Percentiles rank a stretch among this genome's conserved stretches.
phyloP scores from a whole-genome alignment of 2,888 invertebrate species.

The Uloborus plumipes region DNA sequence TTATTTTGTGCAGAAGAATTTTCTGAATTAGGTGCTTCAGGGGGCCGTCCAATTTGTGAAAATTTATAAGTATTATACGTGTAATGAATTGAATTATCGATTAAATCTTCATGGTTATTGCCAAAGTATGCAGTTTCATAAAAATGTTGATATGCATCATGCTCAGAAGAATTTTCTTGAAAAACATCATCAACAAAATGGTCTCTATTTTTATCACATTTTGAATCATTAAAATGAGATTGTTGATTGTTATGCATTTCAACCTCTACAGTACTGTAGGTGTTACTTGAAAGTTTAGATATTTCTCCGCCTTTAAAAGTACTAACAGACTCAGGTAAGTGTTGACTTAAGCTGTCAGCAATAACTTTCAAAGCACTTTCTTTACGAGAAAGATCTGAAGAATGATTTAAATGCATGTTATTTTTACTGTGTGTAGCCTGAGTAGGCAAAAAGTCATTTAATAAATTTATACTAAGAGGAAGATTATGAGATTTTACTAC shows the following conservation, averaged over 20 bases:
- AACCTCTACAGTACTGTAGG: no score
- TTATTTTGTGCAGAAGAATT: background rate
- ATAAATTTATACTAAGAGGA: constrained; percentile 23
- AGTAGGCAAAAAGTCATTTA: constrained; percentile 22
- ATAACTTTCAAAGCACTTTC: constrained; percentile 50
- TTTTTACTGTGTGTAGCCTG: background rate
- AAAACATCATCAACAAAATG: no score
- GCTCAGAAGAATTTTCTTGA: no score
- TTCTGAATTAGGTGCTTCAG: constrained; percentile 6
- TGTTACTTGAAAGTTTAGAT: no score
- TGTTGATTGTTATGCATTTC: no score
- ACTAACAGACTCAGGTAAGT: no score
- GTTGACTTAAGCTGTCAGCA: constrained; percentile 17
- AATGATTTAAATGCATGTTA: background rate
- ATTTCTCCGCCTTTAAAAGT: no score
- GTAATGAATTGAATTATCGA: constrained; percentile 51
- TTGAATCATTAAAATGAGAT: no score
- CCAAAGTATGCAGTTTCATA: constrained; percentile 40
- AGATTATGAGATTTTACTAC: background rate
- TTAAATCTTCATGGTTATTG: constrained; percentile 24
- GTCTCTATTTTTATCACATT: no score
- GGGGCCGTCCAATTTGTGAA: constrained; percentile 52
- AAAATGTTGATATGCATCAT: constrained; percentile 40
- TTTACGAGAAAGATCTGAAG: constrained; percentile 7
- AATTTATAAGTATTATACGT: constrained; percentile 55